These are phyloP conservation scores for Aphelocoma californica DNA, from an alignment of 2,797 vertebrate species.

Conservation along the genomic window DNA sequence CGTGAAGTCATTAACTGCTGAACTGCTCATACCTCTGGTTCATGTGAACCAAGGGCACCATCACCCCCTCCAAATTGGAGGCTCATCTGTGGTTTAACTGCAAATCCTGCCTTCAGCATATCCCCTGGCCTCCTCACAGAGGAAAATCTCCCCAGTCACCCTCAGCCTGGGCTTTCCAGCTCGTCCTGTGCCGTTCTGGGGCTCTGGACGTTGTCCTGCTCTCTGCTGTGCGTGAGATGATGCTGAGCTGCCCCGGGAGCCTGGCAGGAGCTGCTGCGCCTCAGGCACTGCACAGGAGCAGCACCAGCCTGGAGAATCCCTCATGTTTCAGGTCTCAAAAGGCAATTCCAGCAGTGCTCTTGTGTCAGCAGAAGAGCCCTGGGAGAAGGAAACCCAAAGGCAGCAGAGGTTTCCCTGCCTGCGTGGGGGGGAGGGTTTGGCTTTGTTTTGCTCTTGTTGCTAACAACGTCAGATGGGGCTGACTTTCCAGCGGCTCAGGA, in stretches of 20 bases:
- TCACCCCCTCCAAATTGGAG: background rate
- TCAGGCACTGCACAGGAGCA: background rate
- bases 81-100: background rate
- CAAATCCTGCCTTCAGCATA: background rate
- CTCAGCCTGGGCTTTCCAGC: background rate
- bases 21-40: background rate
- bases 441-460: slow-evolving; percentile 64
- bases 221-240: background rate
- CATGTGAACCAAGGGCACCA: slow-evolving; percentile 10
- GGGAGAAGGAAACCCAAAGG: background rate
- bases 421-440: background rate
- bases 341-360: background rate
- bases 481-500: slow-evolving; percentile 46
- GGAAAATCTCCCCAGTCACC: background rate
- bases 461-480: slow-evolving; percentile 54
- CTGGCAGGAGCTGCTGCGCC: background rate
- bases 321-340: accelerated
- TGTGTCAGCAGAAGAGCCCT: background rate
- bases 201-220: background rate
- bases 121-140: background rate
- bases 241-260: background rate
- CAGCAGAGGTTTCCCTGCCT: slow-evolving; percentile 34
- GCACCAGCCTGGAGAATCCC: background rate
- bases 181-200: background rate
- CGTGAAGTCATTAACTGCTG: background rate